These are phyloP conservation scores for Thamnophis elegans DNA, from an alignment of 2,797 vertebrate genomes.

Conservation along the genomic window DNA sequence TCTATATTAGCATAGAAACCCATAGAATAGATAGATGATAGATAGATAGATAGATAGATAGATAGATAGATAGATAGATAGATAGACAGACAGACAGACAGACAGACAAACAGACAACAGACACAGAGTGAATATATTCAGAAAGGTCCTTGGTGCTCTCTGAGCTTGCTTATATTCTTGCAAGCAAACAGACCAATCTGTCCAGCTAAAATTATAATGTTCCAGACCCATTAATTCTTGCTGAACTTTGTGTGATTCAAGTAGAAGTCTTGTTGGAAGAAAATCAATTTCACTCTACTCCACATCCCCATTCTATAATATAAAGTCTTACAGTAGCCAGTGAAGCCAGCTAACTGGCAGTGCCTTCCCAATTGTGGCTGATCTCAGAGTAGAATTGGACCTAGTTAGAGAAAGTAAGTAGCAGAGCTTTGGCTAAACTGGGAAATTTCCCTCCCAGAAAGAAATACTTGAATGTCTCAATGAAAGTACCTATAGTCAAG, in stretches of 20 bases:
- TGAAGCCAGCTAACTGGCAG: not conserved
- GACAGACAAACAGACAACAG: too few relatives aligned
- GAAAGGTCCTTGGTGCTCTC: too few relatives aligned
- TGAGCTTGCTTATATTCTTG: too few relatives aligned
- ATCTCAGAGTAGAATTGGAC: not conserved
- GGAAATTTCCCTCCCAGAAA: not conserved
- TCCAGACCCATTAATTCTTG: not conserved
- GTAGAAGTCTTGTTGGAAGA: not conserved
- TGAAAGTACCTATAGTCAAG: not conserved
- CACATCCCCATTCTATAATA: not conserved
- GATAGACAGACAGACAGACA: too few relatives aligned
- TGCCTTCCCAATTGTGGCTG: not conserved
- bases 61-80: too few relatives aligned
- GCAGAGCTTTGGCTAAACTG: not conserved
- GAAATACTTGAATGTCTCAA: not conserved
- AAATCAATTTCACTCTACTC: not conserved
- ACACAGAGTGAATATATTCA: too few relatives aligned
- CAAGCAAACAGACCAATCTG: not conserved
- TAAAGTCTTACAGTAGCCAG: not conserved
- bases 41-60: too few relatives aligned
- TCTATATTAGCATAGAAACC: not conserved
- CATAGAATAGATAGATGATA: not conserved
- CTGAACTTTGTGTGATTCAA: not conserved
- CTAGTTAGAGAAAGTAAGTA: not conserved
- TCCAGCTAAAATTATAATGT: not conserved